Evolutionary conservation across 2,797 vertebrate species (phyloP), one percentile per base, ranked within the genome.

Genomic region (Gila robusta): DNA sequence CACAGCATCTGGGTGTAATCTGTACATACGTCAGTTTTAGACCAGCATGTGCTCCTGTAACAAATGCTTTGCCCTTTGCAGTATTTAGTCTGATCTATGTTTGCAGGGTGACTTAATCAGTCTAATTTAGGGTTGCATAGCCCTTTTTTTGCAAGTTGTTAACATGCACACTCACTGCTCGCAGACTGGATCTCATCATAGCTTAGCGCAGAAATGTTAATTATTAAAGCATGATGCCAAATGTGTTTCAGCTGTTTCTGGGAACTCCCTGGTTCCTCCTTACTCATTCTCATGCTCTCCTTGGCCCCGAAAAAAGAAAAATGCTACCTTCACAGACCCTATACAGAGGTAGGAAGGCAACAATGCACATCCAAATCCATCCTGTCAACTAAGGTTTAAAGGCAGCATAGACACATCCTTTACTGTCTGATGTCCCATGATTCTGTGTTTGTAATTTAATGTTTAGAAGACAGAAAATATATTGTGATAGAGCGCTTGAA

Each of bases 181-280:
- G 64, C 76, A 88, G 37, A 78, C 85, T 17, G 54, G 56, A 81
- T 86, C 72, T 78, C 77, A 79, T 79, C 69, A 69, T 86, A 81
- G n/a, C 80, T 72, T 79, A 35, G 73, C 19, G 6, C 84, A 77
- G 80, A 83, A 87, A 89, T 86, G 54, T 79, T 70, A 52, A 88
- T 88, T 90, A 80, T 87, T 86, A 87, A 73, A 87, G 87, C 79
- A 87, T 88, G 79, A 88, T 91, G 76, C 89, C 90, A 91, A 88
- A 90, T 89, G 86, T 86, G 76, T 91, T 89, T 87, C 87, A 89
- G 83, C 88, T 88, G 89, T 88, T 81, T 79, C 54, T 83, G 89
- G 87, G 81, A 84, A 86, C 86, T 76, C 83, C 80, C 83, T 8
- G 21, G 11, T 23, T 79, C 44, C 62, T 39, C 16, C 35, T 49